Evolutionary conservation across 2,113 vertebrate genomes (phyloP), one percentile per base, ranked within the genome.

Genomic region (Hiodon tergisus): DNA sequence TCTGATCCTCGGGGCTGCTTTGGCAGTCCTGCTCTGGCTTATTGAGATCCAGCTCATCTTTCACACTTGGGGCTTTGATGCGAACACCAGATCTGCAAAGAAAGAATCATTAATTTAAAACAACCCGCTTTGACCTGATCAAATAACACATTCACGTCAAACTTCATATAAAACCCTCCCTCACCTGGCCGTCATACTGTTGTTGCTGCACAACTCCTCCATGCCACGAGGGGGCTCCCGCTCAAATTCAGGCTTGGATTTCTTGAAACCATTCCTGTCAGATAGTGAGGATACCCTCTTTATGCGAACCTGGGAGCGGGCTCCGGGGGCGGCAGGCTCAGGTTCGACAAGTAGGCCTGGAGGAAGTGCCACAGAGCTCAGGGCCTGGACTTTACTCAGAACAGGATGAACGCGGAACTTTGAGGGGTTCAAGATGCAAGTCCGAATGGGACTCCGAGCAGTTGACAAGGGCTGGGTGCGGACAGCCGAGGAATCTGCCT

Each of bases 21-120:
- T 84, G 76, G 31, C 77, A 79, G 74, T 94, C 92, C 73, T 92
- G 86, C 66, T 89, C 89, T 58, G 91, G 65, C 48, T 88, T 86
- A 52, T 94, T 92, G 78, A 95, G 85, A 74, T 94, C 90, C 0
- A 95, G 83, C 46, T 94, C 82, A 5, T 91, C 93, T 72, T 90
- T 94, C 52, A 94, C 87, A 0, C 93, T 93, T 3, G 94, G 94
- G 0, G 93, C 93, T 84, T 95, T 95, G 77, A 95, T 94, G 57
- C 94, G 91, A 14, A 94, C 93, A 65, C 93, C 92, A 9, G 83
- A 86, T 60, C 93, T 92, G 81, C 78, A 85, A 74, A 4, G 62
- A 74, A 54, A 4, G 51, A 4, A 2, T 6, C 7, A 79, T 78
- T 57, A 85, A 55, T 57, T 70, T 57, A 31, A 9, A 8, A 31